These are phyloP conservation scores for Myxocyprinus asiaticus DNA, from an alignment of 2,113 vertebrate species.

Conservation along the genomic window DNA sequence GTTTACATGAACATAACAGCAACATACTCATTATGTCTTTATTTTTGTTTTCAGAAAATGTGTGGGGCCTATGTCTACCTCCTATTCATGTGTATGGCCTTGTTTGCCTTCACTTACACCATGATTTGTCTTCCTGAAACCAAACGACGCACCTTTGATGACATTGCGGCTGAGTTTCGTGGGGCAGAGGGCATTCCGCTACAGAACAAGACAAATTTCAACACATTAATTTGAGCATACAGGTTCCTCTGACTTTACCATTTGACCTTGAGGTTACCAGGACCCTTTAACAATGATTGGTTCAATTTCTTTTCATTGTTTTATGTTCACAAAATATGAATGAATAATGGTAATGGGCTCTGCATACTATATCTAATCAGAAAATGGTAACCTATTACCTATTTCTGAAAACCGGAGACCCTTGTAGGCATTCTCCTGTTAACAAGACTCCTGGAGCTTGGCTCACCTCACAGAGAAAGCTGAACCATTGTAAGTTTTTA, in stretches of 20 bases:
- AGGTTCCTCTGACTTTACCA: background rate
- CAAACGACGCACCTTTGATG: constrained; percentile 76
- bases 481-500: constrained; percentile 31
- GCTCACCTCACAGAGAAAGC: background rate
- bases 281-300: background rate
- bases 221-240: constrained; percentile 70
- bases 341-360: too few species aligned
- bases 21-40: too few species aligned
- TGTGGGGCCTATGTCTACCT: constrained; percentile 75
- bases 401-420: background rate
- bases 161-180: constrained; percentile 76
- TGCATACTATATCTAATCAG: background rate
- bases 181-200: constrained; percentile 71
- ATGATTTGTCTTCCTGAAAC: constrained; percentile 76
- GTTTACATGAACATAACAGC: too few species aligned
- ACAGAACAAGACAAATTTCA: constrained; percentile 69
- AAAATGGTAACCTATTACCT: background rate
- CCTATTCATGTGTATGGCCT: constrained; percentile 70
- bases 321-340: too few species aligned
- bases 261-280: background rate
- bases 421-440: constrained; percentile 1
- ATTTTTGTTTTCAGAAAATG: constrained; percentile 62
- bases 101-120: constrained; percentile 69
- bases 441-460: constrained; percentile 13
- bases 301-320: too few species aligned